phyloP scores from a whole-genome alignment of 2,797 vertebrate species.

The Anniella stebbinsi region DNA sequence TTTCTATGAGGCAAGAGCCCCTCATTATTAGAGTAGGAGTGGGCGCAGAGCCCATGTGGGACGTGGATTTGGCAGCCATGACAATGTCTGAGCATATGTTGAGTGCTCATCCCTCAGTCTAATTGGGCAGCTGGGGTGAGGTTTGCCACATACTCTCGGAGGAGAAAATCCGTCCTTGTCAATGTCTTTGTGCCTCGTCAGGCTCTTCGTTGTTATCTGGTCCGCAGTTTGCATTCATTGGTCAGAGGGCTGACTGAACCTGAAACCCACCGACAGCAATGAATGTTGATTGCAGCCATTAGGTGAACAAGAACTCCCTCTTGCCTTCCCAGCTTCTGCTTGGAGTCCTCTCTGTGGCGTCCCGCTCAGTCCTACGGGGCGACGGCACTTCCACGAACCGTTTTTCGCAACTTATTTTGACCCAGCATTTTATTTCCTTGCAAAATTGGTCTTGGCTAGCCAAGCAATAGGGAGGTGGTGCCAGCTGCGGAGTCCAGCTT shows the following conservation, averaged over 20 bases:
- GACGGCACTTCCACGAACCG: neutral
- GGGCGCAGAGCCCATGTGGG: neutral
- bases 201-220: slow-evolving; percentile 74
- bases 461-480: neutral
- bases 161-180: fast-evolving
- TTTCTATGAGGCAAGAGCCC: neutral
- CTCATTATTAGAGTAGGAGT: neutral
- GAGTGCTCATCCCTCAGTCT: no score
- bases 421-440: neutral
- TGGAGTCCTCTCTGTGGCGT: neutral
- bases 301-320: slow-evolving; percentile 44
- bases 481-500: neutral
- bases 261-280: slow-evolving; percentile 99
- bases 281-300: slow-evolving; percentile 99
- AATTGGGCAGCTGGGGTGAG: neutral
- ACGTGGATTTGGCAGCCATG: neutral
- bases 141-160: neutral
- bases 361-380: neutral
- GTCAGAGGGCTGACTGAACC: slow-evolving; percentile 93
- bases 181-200: fast-evolving
- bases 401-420: neutral
- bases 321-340: neutral
- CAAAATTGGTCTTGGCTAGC: no score
- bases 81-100: neutral
- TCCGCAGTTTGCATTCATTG: slow-evolving; percentile 99